Base-by-base conservation (phyloP, 2,113 vertebrate genomes). In the Anarrhichthys ocellatus region DNA sequence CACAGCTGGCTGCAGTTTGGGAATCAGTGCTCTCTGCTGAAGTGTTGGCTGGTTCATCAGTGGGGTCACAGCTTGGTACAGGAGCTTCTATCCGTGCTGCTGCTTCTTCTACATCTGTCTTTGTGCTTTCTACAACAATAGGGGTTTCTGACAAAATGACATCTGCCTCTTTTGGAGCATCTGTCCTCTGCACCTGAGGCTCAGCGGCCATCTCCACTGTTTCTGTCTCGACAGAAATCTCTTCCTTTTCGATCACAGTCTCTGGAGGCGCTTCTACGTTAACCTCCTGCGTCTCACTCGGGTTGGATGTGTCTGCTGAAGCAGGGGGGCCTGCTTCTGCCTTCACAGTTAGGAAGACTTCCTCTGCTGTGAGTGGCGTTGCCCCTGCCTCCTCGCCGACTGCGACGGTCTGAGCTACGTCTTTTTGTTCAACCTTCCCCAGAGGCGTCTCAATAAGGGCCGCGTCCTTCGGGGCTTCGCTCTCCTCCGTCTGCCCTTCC, bases 41-140 rank as follows among this genome's bases (percentile, higher is more conserved):
- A 40, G 18, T 4, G 6, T 17, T 29, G 0, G 18, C n/a, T 6
- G 87, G 27, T 52, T 63, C 73, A 13, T 38, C 1, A 13, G n/a
- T 14, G 9, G 73, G 62, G 11, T 9, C n/a, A 6, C 65, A 40
- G 63, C 17, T 14, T 20, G 11, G 59, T 18, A 0, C n/a, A 13
- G 76, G 66, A 46, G 46, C 67, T n/a, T 76, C 76, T 54, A 15
- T 29, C 65, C 76, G 72, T 9, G 34, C 44, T 66, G 34, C 44
- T 66, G 44, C 36, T 34, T 20, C 61, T 64, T 40, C 50, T 32
- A 9, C 73, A 2, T 78, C 66, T 18, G 52, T 68, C 50, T 73
- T 48, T 56, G 9, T 11, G 36, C 34, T 65, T 29, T 62, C 74
- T 56, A 11, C 40, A 40, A 20, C 24, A 1, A 22, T 2, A 7